Base-by-base conservation (phyloP, 1,140 invertebrate species). In the Drosophila quadrilineata region DNA sequence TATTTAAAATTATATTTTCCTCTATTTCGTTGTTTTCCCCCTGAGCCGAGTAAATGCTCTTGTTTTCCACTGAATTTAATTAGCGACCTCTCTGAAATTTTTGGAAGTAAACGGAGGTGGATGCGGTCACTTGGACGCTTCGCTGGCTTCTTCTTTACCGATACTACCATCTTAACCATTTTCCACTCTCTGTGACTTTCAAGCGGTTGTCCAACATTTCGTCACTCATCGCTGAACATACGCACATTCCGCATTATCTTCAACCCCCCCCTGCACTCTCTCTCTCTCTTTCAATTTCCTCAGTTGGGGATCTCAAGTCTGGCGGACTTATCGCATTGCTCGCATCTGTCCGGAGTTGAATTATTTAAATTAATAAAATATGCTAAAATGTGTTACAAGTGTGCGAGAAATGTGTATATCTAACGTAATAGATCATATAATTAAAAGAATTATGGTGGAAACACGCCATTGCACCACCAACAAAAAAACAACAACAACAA, bases 321-420 rank as follows among this genome's bases (percentile, higher is more conserved):
- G 16, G 9, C 24, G 26, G 14, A n/a, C 46, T 71, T 85, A 85
- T 85, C 79, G 41, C 36, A 5, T 4, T 10, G 43, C 56, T 62
- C 65, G 45, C 62, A 86, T 85, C 79, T 58, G 19, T 16, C 21
- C 35, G 52, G 62, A 77, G 49, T 69, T 85, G 79, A 84, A 68
- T 72, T 86, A 85, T 85, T 85, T 85, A 85, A 85, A 85, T 85
- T 85, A 79, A 85, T 85, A 85, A 85, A 85, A 85, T 85, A 85
- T 85, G 79, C 80, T 85, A 85, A 85, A 85, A 80, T 79, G 80
- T 86, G 80, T 86, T 85, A 85, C 79, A 85, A 85, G 79, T 84
- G 79, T 85, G 77, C 74, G 73, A 74, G 73, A 84, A 66, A 75
- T 75, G 54, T 41, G 50, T 69, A 53, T 67, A 17, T 58, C 60